Base-by-base conservation (phyloP, 2,797 vertebrate genomes). In the Craterocephalus amniculus region DNA sequence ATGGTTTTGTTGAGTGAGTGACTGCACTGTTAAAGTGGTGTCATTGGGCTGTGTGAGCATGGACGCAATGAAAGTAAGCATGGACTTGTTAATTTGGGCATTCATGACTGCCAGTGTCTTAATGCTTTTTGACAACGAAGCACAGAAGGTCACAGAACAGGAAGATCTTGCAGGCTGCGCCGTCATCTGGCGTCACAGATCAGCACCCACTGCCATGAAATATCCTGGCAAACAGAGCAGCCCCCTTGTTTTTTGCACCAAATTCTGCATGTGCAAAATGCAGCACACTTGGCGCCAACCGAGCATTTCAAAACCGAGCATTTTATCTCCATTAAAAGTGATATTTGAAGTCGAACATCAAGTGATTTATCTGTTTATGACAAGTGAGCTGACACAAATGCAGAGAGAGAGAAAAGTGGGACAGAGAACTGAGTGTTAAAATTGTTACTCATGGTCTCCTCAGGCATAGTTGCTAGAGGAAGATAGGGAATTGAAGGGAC, bases 91-190 rank as follows among this genome's bases (percentile, higher is more conserved):
- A 57, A 75, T 78, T 55, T 77, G 67, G 32, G 0, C 63, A 67
- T 83, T 48, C 0, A 0, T 70, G 58, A 31, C 61, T 75, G 54
- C 58, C 24, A 16, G 58, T 72, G 70, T 80, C 48, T 74, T 84
- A 81, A 91, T 91, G 66, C 71, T 65, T 79, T 86, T 70, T 87
- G 90, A 89, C 89, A 88, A 72, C 35, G 6, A 72, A 77, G 75
- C 70, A 73, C 52, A 22, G 76, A 48, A 76, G 87, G 79, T 77
- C 72, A 73, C 51, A 12, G 62, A 83, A 67, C 67, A 38, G 63
- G 63, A 78, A 74, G 70, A 78, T 79, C 0, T 4, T 31, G 63
- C 31, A 3, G 66, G 63, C 72, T 82, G 56, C 78, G 52, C 83
- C 84, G 85, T 89, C 88, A 67, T 69, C 62, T 36, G 36, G 74